phyloP scores from a whole-genome alignment of 2,888 invertebrate species.

The Stenodema calcarata region DNA sequence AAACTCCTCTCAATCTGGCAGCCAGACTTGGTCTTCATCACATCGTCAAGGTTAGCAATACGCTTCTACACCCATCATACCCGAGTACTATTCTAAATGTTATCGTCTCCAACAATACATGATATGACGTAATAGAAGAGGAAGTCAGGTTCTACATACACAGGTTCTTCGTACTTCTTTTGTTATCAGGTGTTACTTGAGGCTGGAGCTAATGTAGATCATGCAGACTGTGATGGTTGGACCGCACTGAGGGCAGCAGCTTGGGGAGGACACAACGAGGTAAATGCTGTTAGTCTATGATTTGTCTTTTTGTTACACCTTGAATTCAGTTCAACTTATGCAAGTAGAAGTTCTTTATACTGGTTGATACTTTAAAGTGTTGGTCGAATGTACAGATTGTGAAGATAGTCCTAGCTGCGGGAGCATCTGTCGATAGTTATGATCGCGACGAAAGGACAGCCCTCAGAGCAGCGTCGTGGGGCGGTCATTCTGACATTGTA shows the following conservation, averaged over 20 bases:
- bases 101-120: no score
- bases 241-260: slow-evolving; percentile 89
- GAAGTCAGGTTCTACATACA: no score
- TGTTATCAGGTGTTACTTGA: slow-evolving; percentile 63
- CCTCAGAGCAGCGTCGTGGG: slow-evolving; percentile 90
- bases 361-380: no score
- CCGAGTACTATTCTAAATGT: no score
- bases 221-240: slow-evolving; percentile 87
- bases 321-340: background rate
- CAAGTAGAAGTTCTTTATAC: background rate
- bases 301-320: background rate
- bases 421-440: slow-evolving; percentile 84
- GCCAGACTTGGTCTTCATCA: slow-evolving; percentile 78
- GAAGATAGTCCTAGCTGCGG: slow-evolving; percentile 76
- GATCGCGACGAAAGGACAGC: slow-evolving; percentile 90
- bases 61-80: background rate
- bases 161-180: background rate
- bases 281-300: slow-evolving; percentile 57
- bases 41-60: slow-evolving; percentile 68
- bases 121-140: no score
- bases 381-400: slow-evolving; percentile 64
- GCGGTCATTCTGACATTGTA: slow-evolving; percentile 87
- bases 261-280: slow-evolving; percentile 93
- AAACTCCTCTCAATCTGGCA: slow-evolving; percentile 85
- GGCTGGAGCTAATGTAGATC: slow-evolving; percentile 75